Percentiles rank a stretch among this genome's conserved stretches.
phyloP scores from a whole-genome alignment of 2,888 invertebrate genomes.

The Sarcophaga subvicina region DNA sequence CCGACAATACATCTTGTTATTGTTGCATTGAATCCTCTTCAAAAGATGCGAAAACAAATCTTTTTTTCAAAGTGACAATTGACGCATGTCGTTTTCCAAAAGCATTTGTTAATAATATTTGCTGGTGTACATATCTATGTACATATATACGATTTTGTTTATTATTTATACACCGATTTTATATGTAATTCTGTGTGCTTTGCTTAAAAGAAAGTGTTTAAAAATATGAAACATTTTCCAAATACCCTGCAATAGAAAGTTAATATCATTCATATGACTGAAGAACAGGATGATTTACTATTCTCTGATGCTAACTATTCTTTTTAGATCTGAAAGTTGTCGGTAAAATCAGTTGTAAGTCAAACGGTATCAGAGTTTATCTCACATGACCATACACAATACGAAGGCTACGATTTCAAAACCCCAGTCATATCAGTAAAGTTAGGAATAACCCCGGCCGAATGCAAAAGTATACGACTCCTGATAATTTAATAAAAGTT shows the following conservation, averaged over 20 bases:
- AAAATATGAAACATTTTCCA: slow-evolving; percentile 14
- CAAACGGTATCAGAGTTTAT: too few species aligned
- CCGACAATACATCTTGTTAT: neutral
- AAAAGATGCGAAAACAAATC: slow-evolving; percentile 1
- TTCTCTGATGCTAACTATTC: neutral
- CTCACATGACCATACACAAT: too few species aligned
- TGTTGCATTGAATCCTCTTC: slow-evolving; percentile 16
- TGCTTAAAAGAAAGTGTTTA: slow-evolving; percentile 47
- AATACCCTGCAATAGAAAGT: neutral
- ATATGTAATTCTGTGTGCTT: slow-evolving; percentile 17
- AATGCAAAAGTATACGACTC: too few species aligned
- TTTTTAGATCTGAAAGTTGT: neutral
- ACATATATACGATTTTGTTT: neutral
- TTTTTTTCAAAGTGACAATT: slow-evolving; percentile 35
- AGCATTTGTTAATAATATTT: slow-evolving; percentile 18
- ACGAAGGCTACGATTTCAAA: too few species aligned
- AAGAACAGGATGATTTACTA: too few species aligned
- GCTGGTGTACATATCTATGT: neutral
- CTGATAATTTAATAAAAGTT: too few species aligned
- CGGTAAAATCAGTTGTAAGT: too few species aligned
- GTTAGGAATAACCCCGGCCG: too few species aligned
- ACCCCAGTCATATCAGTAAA: too few species aligned
- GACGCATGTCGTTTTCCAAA: slow-evolving; percentile 41
- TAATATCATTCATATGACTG: too few species aligned
- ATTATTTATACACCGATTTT: neutral